Evolutionary conservation across 2,888 invertebrate genomes (phyloP).

Genomic region (Zhengitettix transpicula): DNA sequence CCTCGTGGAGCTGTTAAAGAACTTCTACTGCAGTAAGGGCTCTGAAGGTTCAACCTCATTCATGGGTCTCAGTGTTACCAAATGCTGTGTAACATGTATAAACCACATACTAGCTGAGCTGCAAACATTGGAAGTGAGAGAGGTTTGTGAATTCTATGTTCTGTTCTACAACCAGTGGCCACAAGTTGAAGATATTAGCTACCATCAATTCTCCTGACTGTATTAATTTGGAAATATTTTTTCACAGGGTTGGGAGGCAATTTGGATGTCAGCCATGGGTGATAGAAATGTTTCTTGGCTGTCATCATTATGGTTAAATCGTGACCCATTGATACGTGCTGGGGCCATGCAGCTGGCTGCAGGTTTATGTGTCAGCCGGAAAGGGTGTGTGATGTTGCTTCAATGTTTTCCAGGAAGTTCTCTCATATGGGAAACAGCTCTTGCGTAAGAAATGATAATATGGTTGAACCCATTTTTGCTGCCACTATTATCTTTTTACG

Average conservation of each 20-base stretch:
- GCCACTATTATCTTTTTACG: too few relatives aligned
- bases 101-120: constrained; percentile 35
- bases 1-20: constrained; percentile 31
- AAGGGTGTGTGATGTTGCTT: constrained; percentile 8
- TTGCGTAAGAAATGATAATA: constrained; percentile 6
- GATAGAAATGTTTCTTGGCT: constrained; percentile 24
- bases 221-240: too few relatives aligned
- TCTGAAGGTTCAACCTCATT: constrained; percentile 28
- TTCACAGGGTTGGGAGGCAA: constrained; percentile 8
- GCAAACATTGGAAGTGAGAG: constrained; percentile 16
- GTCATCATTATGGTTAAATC: constrained; percentile 29
- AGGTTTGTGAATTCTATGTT: not conserved
- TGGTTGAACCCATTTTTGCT: too few relatives aligned
- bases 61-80: constrained; percentile 37
- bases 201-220: too few relatives aligned
- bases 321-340: constrained; percentile 35
- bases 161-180: not conserved
- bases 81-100: constrained; percentile 32
- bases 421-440: constrained; percentile 9
- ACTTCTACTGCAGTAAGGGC: constrained; percentile 30
- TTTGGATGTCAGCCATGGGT: constrained; percentile 21
- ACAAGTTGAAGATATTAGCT: not conserved
- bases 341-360: constrained; percentile 33
- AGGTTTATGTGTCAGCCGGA: constrained; percentile 21
- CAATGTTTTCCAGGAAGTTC: constrained; percentile 1